These are phyloP conservation scores for Dendronephthya gigantea DNA, from an alignment of 64 coral and sea anemone species.

Conservation along the genomic window DNA sequence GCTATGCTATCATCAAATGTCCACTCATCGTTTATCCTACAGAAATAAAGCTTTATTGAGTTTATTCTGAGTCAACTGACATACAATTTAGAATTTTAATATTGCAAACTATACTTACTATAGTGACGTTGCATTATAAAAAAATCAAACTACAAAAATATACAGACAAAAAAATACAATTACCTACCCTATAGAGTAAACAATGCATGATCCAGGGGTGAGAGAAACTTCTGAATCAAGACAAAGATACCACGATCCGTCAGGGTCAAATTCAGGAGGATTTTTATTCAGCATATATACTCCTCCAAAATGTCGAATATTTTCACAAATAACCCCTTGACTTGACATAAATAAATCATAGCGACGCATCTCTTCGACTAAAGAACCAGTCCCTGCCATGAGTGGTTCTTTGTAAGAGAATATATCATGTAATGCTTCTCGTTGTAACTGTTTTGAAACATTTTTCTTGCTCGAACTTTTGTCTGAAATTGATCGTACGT, in stretches of 20 bases:
- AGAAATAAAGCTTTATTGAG: background rate
- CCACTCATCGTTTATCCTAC: conserved; percentile 4
- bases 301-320: conserved; percentile 10
- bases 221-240: background rate
- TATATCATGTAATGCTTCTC: background rate
- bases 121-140: too few species aligned
- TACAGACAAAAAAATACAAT: background rate
- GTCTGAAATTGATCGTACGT: background rate
- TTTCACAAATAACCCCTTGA: conserved; percentile 10
- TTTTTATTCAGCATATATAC: background rate
- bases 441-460: background rate
- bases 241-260: background rate
- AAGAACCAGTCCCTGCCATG: background rate
- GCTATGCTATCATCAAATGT: background rate
- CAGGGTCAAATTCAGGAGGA: conserved; percentile 3
- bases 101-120: background rate
- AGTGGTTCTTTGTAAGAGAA: background rate
- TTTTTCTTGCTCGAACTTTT: background rate
- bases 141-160: too few species aligned
- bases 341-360: conserved; percentile 16
- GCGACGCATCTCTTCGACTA: background rate
- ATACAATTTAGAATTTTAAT: too few species aligned
- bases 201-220: background rate
- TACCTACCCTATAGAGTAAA: background rate
- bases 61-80: too few species aligned